Conservation (phyloP, 2,113 vertebrate genomes). For the Felis chaus region DNA sequence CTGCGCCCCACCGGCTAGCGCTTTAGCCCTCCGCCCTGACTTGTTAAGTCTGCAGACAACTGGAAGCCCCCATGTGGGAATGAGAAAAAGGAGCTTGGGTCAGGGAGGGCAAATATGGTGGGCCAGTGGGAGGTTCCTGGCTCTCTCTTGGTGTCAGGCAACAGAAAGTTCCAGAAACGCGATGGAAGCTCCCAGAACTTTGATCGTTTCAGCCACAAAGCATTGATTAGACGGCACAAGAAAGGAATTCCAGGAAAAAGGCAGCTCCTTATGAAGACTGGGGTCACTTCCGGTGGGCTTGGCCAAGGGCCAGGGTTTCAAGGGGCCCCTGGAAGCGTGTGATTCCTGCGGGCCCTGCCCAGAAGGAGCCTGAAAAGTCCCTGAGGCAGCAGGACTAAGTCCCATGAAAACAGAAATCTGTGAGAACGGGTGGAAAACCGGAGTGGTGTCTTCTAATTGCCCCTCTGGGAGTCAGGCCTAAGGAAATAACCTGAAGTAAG, state of each 20-base stretch:
- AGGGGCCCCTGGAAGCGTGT: not conserved
- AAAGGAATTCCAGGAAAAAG: not conserved
- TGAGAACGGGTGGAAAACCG: not conserved
- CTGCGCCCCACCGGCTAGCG: constrained; percentile 56
- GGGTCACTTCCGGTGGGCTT: no score
- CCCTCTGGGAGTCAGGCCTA: not conserved
- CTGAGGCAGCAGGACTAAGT: not conserved
- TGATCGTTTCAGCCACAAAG: not conserved
- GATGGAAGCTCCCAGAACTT: not conserved
- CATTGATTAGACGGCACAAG: not conserved
- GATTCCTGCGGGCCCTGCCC: rapidly evolving
- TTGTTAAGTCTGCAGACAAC: constrained; percentile 63
- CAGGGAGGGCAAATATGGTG: not conserved
- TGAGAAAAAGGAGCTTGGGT: constrained; percentile 38
- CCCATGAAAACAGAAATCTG: not conserved
- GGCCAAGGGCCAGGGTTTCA: not conserved
- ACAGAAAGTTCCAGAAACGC: not conserved
- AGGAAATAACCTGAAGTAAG: not conserved
- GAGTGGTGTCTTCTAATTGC: not conserved
- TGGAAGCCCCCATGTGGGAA: constrained; percentile 64
- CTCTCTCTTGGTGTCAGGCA: not conserved
- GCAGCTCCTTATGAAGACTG: not conserved
- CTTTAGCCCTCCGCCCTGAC: constrained; percentile 55
- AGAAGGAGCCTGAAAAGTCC: not conserved
- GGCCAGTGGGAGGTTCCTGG: not conserved